Evolutionary conservation across 2,113 vertebrate species (phyloP), one percentile per base, ranked within the genome.

Genomic region (Osmerus eperlanus): DNA sequence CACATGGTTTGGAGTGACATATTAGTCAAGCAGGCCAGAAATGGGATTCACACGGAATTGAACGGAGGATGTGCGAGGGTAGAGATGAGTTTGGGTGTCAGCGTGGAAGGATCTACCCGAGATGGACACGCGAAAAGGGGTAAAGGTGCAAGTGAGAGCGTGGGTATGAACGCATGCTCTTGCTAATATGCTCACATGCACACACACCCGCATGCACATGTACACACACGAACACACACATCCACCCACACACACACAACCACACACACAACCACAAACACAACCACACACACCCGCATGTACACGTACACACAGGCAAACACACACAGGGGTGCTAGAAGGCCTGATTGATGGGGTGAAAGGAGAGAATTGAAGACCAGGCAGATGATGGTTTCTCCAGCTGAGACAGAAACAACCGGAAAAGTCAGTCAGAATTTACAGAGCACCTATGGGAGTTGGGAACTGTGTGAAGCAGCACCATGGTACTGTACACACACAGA

Each of bases 21-120:
- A 81, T 88, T 73, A 83, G 72, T 88, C 78, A 84, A 74, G 60
- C 70, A 16, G 29, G 19, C 25, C 7, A 74, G 74, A 80, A 84
- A 86, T 82, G 81, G 78, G 79, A 87, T 83, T 88, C 70, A 51
- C 19, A 4, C 83, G 80, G 75, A 88, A 90, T 86, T 81, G 51
- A 75, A 85, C 82, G 8, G 36, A 6, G 36, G 36, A 41, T 41
- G 79, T 80, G 75, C 78, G 84, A 79, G 81, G 47, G 68, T 80
- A 70, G 65, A 59, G 15, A 67, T 72, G 58, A 69, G 36, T 41
- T 9, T 41, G 36, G 36, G 36, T 9, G 36, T 8, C 36, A 1
- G 5, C 36, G 36, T 9, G 36, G 36, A 41, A 41, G 36, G 6
- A 9, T 41, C 6, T 41, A 4, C 36, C 7, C 3, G 36, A 41